A percentile compares a stretch with the other conserved stretches of the same genome.
phyloP scores from a whole-genome alignment of 1,140 invertebrate species.

The Hylyphantes graminicola region DNA sequence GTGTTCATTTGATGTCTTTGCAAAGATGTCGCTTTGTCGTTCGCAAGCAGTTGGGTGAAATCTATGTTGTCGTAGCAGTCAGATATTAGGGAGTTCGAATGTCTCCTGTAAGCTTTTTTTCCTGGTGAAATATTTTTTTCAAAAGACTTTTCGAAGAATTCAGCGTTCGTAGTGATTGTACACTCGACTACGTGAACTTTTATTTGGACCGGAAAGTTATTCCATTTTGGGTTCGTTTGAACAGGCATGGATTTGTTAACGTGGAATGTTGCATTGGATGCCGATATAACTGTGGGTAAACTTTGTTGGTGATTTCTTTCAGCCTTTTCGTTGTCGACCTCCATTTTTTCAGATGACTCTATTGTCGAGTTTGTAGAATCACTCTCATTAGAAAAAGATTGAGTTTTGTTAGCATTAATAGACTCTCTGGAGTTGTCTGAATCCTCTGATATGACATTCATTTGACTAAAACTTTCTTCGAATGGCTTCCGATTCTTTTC shows the following conservation, averaged over 20 bases:
- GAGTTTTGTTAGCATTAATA: no score
- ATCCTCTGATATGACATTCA: not conserved
- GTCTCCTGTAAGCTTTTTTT: constrained; percentile 14
- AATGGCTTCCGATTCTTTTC: not conserved
- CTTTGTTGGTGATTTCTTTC: not conserved
- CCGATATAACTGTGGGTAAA: not conserved
- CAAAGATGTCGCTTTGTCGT: constrained; percentile 1
- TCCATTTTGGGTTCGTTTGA: not conserved
- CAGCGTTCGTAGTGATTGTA: constrained; percentile 5
- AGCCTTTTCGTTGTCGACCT: not conserved
- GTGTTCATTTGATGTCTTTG: not conserved
- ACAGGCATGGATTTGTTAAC: not conserved
- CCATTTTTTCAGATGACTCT: no score
- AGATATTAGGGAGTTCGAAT: constrained; percentile 36
- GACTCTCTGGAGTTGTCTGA: no score
- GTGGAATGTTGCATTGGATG: not conserved
- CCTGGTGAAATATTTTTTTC: not conserved
- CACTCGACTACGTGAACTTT: constrained; percentile 46
- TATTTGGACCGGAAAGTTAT: constrained; percentile 10
- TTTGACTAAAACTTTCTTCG: not conserved
- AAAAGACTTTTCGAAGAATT: not conserved
- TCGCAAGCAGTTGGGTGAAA: constrained; percentile 7
- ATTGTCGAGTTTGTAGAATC: no score
- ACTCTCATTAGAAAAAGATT: no score
- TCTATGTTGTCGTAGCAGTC: constrained; percentile 21